A percentile compares a stretch with the other conserved stretches of the same genome.
phyloP scores from a whole-genome alignment of 2,888 invertebrate genomes.

The Brenthis hecate region DNA sequence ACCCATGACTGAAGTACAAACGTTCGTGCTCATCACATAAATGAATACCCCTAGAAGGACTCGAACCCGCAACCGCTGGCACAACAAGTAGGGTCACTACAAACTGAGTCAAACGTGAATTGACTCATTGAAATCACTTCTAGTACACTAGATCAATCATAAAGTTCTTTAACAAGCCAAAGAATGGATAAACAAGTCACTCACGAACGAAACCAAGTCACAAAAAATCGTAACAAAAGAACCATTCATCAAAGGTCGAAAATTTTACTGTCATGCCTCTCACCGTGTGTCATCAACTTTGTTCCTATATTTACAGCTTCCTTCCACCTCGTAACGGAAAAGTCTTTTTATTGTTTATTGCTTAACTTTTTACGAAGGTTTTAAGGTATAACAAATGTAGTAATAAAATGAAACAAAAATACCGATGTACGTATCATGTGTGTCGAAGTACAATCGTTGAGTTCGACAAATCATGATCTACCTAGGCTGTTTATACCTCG shows the following conservation, averaged over 20 bases:
- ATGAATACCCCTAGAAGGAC: too few relatives aligned
- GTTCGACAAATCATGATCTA: too few relatives aligned
- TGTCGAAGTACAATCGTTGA: too few relatives aligned
- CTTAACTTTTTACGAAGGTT: slow-evolving; percentile 18
- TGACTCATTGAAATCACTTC: too few relatives aligned
- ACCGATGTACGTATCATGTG: too few relatives aligned
- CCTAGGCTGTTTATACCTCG: too few relatives aligned
- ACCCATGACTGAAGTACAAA: too few relatives aligned
- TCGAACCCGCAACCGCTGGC: too few relatives aligned
- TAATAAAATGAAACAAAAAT: neutral
- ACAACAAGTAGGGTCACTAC: too few relatives aligned
- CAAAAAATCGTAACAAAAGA: slow-evolving; percentile 14
- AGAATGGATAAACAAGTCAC: slow-evolving; percentile 8
- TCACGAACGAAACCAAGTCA: slow-evolving; percentile 3
- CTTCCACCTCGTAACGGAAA: slow-evolving; percentile 33
- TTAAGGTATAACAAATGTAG: slow-evolving; percentile 5
- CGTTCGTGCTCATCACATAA: too few relatives aligned
- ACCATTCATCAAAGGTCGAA: slow-evolving; percentile 21
- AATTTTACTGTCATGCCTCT: slow-evolving; percentile 18
- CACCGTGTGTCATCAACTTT: slow-evolving; percentile 27
- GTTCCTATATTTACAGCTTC: slow-evolving; percentile 37
- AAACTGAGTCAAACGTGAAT: too few relatives aligned
- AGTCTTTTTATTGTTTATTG: slow-evolving; percentile 37
- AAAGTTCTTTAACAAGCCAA: neutral
- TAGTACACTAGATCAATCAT: slow-evolving; percentile 4